Conservation (phyloP, 2,113 vertebrate species). For the Erpornis zantholeuca region DNA sequence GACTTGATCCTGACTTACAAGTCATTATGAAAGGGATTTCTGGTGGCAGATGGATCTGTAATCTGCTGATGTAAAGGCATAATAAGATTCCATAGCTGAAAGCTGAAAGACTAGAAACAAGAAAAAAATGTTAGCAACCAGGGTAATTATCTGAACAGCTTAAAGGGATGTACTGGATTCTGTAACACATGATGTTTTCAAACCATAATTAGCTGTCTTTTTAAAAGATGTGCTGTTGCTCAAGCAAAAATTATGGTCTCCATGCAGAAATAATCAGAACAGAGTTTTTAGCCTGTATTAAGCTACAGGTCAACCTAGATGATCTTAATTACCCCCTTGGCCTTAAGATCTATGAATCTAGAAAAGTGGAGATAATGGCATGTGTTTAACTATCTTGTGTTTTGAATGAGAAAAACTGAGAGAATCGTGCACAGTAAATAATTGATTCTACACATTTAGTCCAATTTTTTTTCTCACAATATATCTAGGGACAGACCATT, state of each 20-base stretch:
- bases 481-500: neutral
- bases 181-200: neutral
- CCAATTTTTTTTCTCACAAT: neutral
- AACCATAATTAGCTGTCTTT: neutral
- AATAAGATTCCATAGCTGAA: neutral
- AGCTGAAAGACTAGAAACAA: slow-evolving; percentile 22
- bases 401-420: neutral
- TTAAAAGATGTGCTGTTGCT: neutral
- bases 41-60: neutral
- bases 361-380: neutral
- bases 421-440: neutral
- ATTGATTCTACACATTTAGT: neutral
- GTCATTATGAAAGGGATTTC: neutral
- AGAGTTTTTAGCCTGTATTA: neutral
- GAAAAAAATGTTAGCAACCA: neutral
- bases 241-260: neutral
- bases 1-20: neutral
- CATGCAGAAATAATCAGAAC: slow-evolving; percentile 19
- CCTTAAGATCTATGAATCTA: neutral
- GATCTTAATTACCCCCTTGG: slow-evolving; percentile 15
- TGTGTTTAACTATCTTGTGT: neutral
- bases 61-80: neutral
- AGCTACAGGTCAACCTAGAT: slow-evolving; percentile 5
- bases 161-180: neutral
- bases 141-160: slow-evolving; percentile 20